Evolutionary conservation across 2,888 invertebrate genomes (phyloP).

Genomic region (Tortrix viridana): DNA sequence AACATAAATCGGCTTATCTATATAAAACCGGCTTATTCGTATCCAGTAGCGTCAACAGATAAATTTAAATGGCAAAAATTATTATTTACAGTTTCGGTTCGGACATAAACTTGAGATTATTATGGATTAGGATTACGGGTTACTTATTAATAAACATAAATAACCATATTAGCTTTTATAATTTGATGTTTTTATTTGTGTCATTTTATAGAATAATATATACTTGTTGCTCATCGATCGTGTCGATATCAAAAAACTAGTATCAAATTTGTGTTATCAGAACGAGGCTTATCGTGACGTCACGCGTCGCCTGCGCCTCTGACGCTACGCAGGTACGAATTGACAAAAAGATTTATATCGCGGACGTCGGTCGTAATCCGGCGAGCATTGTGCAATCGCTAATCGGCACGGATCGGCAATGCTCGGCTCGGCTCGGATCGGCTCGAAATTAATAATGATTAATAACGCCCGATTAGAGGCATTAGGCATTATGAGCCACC

Average conservation of each 20-base stretch:
- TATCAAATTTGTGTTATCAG: too few relatives aligned
- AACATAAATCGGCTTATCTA: conserved; percentile 83
- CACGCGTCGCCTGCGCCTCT: conserved; percentile 41
- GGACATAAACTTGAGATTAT: conserved; percentile 7
- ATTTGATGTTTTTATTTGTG: too few relatives aligned
- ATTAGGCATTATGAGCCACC: conserved; percentile 66
- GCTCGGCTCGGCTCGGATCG: conserved; percentile 57
- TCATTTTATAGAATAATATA: too few relatives aligned
- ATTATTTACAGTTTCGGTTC: conserved; percentile 18
- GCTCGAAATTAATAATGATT: conserved; percentile 82
- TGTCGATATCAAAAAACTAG: too few relatives aligned
- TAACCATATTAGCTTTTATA: too few relatives aligned
- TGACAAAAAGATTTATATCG: conserved; percentile 81
- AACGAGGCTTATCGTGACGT: background rate
- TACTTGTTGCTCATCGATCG: too few relatives aligned
- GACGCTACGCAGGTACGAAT: conserved; percentile 76
- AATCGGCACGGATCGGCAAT: conserved; percentile 78
- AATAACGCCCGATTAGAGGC: conserved; percentile 79
- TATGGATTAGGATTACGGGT: conserved; percentile 2
- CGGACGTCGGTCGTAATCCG: conserved; percentile 74
- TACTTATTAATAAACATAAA: too few relatives aligned
- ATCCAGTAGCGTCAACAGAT: conserved; percentile 64
- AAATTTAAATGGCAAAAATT: conserved; percentile 28
- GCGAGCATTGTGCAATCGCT: conserved; percentile 80
- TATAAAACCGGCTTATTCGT: conserved; percentile 80